Conservation (phyloP, 1,140 invertebrate genomes). For the Drosophila mayri region DNA sequence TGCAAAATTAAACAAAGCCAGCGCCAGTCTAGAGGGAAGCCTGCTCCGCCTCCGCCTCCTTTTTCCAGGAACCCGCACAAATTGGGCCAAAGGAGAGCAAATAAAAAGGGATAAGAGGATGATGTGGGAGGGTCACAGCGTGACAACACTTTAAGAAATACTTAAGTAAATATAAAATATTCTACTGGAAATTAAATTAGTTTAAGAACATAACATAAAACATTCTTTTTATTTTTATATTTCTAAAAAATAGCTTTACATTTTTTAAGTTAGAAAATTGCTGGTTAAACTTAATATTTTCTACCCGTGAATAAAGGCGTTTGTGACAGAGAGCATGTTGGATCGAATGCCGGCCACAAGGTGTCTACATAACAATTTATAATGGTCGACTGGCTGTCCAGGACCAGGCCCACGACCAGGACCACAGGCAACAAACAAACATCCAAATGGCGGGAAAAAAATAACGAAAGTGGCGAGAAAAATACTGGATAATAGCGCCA, state of each 20-base stretch:
- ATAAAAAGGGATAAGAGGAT: slow-evolving; percentile 12
- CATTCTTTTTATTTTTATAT: neutral
- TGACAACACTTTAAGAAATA: slow-evolving; percentile 5
- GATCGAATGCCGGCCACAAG: slow-evolving; percentile 45
- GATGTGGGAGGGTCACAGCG: neutral
- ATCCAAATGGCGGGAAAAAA: slow-evolving; percentile 22
- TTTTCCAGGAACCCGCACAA: slow-evolving; percentile 18
- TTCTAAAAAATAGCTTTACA: neutral
- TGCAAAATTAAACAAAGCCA: slow-evolving; percentile 60
- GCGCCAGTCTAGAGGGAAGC: slow-evolving; percentile 9
- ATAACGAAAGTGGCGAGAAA: slow-evolving; percentile 33
- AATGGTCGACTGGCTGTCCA: slow-evolving; percentile 43
- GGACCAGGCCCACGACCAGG: slow-evolving; percentile 17
- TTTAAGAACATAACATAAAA: neutral
- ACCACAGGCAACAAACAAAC: slow-evolving; percentile 34
- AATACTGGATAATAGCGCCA: slow-evolving; percentile 47
- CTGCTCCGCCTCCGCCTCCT: neutral
- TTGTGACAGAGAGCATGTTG: slow-evolving; percentile 21
- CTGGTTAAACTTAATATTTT: neutral
- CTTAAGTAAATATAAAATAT: neutral
- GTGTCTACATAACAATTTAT: slow-evolving; percentile 60
- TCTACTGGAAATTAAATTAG: neutral
- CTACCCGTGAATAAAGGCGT: slow-evolving; percentile 4
- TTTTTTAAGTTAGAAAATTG: neutral
- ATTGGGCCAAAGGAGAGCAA: slow-evolving; percentile 38